Base-by-base conservation (phyloP, 2,797 vertebrate genomes). In the Sebastes variabilis region DNA sequence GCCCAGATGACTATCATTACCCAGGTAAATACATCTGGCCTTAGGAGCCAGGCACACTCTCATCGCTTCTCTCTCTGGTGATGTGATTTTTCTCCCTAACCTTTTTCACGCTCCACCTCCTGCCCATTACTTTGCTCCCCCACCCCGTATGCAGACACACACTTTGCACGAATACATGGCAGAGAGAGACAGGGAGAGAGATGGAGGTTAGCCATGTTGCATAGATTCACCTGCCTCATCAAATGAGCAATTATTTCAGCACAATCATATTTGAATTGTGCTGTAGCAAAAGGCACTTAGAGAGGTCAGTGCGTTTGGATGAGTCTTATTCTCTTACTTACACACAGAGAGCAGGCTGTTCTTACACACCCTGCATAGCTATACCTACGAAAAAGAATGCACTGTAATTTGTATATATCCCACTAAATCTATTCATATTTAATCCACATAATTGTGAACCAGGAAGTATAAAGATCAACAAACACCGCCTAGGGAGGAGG, bases 21-120 rank as follows among this genome's bases (percentile, higher is more conserved):
- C 94, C 90, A 94, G 94, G 92, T 87, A 88, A 93, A 95, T 89
- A 92, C 93, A 93, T 94, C 95, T 94, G 94, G 93, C 94, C 93
- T 89, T 93, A 92, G 91, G 32, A 82, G 89, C 86, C 87, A 81
- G 87, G 73, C 88, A 65, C 88, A 82, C 88, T 87, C 89, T 84
- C 90, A 79, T 88, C 80, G 27, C 76, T 81, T 82, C 76, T 80
- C 79, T 88, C 79, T 86, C 87, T 75, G 87, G 67, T 88, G 91
- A 93, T 93, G 91, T 90, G 87, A 92, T 92, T 90, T 88, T 83
- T 87, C 79, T 88, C 76, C 67, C 85, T 85, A 86, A 90, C 91
- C 92, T 90, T 92, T 92, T 93, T 92, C 88, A 90, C 84, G 88
- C 87, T 90, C 88, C 85, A 90, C 82, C 85, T 93, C 88, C 84